phyloP scores from a whole-genome alignment of 2,888 invertebrate genomes.

The Papilio elwesi region DNA sequence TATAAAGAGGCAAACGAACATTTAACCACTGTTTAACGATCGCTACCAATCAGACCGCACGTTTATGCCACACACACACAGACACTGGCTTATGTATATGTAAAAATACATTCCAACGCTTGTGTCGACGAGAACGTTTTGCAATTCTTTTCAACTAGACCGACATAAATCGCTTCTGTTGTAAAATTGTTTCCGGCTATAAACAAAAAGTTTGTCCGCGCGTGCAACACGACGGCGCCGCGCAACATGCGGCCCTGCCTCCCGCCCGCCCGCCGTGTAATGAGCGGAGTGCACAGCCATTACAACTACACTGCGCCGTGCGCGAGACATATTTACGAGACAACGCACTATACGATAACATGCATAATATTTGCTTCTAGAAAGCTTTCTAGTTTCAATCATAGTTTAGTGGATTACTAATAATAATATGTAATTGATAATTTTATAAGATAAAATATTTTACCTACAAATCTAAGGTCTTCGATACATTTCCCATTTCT shows the following conservation, averaged over 20 bases:
- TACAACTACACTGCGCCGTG: conserved; percentile 8
- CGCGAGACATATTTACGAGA: conserved; percentile 18
- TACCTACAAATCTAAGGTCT: too few relatives aligned
- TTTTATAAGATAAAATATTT: too few relatives aligned
- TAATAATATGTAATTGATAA: too few relatives aligned
- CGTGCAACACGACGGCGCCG: conserved; percentile 14
- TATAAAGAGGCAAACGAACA: too few relatives aligned
- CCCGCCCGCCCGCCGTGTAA: conserved; percentile 7
- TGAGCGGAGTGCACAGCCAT: conserved; percentile 28
- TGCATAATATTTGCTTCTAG: conserved; percentile 7
- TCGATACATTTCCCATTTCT: too few relatives aligned
- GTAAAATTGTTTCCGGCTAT: conserved; percentile 16
- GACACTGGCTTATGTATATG: neutral
- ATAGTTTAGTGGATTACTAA: neutral
- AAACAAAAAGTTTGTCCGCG: conserved; percentile 14
- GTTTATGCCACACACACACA: neutral
- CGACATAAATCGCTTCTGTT: conserved; percentile 14
- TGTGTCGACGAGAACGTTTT: conserved; percentile 8
- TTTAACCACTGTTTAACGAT: too few relatives aligned
- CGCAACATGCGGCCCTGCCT: conserved; percentile 5
- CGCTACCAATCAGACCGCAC: neutral
- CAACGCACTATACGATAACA: neutral
- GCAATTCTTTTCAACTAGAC: conserved; percentile 16
- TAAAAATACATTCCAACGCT: conserved; percentile 6
- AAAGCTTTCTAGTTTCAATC: conserved; percentile 18